Percentiles rank a stretch among this genome's conserved stretches.
Evolutionary conservation across 2,888 invertebrate genomes (phyloP).

Genomic region (Spodoptera exigua): DNA sequence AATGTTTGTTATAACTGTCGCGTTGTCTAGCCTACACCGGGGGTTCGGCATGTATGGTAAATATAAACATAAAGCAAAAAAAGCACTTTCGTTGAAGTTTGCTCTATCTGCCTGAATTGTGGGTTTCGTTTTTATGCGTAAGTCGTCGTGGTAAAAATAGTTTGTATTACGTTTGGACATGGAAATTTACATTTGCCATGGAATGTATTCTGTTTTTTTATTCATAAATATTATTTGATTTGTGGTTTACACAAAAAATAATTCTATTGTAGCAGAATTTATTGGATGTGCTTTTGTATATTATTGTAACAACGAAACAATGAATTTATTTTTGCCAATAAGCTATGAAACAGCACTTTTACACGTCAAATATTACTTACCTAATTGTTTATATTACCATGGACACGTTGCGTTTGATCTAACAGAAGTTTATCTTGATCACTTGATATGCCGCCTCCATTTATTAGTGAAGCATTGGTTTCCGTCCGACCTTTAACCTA

Average conservation of each 20-base stretch:
- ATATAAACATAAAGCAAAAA: slow-evolving; percentile 15
- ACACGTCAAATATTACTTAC: no score
- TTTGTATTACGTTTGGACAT: background rate
- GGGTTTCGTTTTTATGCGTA: background rate
- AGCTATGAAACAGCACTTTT: no score
- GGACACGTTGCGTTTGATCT: background rate
- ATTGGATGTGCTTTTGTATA: no score
- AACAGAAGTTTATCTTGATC: background rate
- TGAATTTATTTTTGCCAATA: no score
- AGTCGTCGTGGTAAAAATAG: background rate
- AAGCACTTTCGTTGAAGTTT: slow-evolving; percentile 4
- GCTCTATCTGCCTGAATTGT: background rate
- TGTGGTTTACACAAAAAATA: no score
- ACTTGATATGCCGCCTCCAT: background rate
- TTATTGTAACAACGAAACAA: no score
- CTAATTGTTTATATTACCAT: background rate
- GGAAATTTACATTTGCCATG: no score
- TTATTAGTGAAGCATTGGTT: slow-evolving; percentile 7
- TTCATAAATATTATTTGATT: no score
- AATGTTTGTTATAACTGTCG: slow-evolving; percentile 8
- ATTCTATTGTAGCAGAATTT: no score
- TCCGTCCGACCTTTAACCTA: slow-evolving; percentile 38
- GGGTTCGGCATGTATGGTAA: slow-evolving; percentile 2
- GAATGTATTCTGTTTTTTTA: no score
- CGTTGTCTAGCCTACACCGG: slow-evolving; percentile 1